Evolutionary conservation across 1,140 invertebrate species (phyloP), one percentile per base, ranked within the genome.

Genomic region (Penaeus japonicus): DNA sequence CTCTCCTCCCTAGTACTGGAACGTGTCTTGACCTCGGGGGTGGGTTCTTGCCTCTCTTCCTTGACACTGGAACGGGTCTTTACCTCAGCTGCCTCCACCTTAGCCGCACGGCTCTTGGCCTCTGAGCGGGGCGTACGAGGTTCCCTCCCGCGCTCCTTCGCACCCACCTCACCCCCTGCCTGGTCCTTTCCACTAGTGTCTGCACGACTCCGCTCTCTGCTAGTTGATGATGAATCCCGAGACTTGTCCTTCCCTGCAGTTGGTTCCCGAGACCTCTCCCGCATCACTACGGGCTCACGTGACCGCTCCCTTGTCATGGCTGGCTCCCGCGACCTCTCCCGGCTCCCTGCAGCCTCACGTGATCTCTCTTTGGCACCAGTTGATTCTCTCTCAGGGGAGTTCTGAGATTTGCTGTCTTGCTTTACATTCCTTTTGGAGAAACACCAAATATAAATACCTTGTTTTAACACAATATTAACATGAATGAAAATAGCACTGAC

Each of bases 71-170:
- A 82, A 35, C 86, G 22, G 1, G 86, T 89, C 81, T 89, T 89
- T 32, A 84, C 75, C 62, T 89, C 81, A 18, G 22, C 75, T 18
- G 30, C 55, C 70, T 85, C 84, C 54, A 1, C 35, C 80, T 77
- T 85, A 5, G 62, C 73, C 24, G 70, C 54, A 20, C 88, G 79
- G 4, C 77, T 85, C 54, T 89, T 89, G 20, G 57, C 84, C 24
- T 85, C 88, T n/a, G 77, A 79, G 18, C 82, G 47, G 18, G 88
- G 84, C 4, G 85, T 87, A 54, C 85, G 81, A 5, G 85, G 85
- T 65, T 89, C 88, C 55, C 84, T 77, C 22, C 59, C 55, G 15
- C 54, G 80, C 22, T 89, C 88, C 39, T 89, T 89, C 18, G 47
- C 53, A 24, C 20, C 47, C 3, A 32, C 75, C 30, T 18, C 22